Evolutionary conservation across 2,113 vertebrate species (phyloP).

Genomic region (Eptesicus fuscus): DNA sequence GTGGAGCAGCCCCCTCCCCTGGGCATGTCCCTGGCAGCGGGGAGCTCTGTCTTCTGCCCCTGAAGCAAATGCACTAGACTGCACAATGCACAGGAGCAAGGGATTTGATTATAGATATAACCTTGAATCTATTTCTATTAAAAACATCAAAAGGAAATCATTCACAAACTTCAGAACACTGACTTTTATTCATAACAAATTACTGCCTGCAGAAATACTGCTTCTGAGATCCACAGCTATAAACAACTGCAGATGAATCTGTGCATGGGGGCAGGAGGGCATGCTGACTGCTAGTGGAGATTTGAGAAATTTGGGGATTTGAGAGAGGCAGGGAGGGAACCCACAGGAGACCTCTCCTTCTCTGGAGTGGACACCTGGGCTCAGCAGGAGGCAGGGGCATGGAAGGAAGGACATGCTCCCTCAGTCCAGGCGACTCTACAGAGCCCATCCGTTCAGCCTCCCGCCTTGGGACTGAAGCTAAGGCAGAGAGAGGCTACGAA

Average conservation of each 20-base stretch:
- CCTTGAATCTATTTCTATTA: slow-evolving; percentile 29
- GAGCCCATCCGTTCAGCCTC: neutral
- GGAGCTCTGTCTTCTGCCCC: neutral
- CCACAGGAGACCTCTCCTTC: neutral
- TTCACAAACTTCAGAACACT: slow-evolving; percentile 35
- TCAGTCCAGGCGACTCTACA: neutral
- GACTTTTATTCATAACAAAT: slow-evolving; percentile 50
- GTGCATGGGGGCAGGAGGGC: neutral
- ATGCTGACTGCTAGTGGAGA: neutral
- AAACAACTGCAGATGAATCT: slow-evolving; percentile 36
- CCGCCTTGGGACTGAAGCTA: neutral
- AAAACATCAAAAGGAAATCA: slow-evolving; percentile 14
- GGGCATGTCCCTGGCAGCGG: too few species aligned
- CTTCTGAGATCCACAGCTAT: neutral
- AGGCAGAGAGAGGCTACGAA: neutral
- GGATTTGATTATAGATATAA: slow-evolving; percentile 4
- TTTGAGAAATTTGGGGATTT: too few species aligned
- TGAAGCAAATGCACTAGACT: neutral
- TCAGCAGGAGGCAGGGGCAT: neutral
- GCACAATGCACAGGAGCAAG: neutral
- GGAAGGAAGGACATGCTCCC: neutral
- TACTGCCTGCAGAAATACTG: slow-evolving; percentile 20
- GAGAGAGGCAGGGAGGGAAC: neutral
- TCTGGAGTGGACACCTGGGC: neutral
- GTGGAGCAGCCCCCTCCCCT: neutral